These are phyloP conservation scores for Xiphorhynchus elegans DNA, from an alignment of 2,113 vertebrate species.

Conservation along the genomic window DNA sequence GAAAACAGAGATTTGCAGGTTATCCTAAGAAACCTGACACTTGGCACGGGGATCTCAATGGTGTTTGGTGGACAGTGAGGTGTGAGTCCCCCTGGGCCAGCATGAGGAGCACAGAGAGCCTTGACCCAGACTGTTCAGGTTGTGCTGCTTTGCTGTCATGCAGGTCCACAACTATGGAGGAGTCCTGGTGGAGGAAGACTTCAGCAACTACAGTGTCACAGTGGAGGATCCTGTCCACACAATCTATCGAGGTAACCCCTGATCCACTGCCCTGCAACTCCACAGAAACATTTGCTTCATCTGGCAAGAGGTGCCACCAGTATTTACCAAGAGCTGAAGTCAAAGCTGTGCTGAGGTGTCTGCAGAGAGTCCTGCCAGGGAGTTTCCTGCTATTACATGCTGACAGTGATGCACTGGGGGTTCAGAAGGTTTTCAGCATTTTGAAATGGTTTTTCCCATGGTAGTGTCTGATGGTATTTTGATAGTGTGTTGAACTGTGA, in stretches of 20 bases:
- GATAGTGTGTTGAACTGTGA: neutral
- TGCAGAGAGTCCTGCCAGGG: neutral
- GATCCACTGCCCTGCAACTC: neutral
- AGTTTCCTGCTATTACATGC: neutral
- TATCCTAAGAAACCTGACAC: neutral
- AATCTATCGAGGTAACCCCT: slow-evolving; percentile 85
- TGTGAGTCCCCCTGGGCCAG: neutral
- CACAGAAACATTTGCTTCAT: neutral
- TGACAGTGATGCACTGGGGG: fast-evolving
- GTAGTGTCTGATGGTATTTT: neutral
- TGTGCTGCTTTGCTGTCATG: neutral
- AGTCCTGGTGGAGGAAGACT: slow-evolving; percentile 88
- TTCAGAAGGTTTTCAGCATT: neutral
- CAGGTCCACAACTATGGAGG: slow-evolving; percentile 87
- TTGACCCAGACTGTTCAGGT: neutral
- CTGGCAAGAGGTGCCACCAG: neutral
- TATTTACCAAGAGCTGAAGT: neutral
- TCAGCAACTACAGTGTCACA: slow-evolving; percentile 88
- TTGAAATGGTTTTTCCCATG: neutral
- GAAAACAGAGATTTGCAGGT: neutral
- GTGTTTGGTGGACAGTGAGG: neutral
- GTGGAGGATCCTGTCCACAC: slow-evolving; percentile 86
- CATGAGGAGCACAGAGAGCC: neutral
- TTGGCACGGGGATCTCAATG: neutral
- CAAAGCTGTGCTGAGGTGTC: neutral